These are phyloP conservation scores for Coenonympha arcania DNA, from an alignment of 2,888 invertebrate genomes.

Conservation along the genomic window DNA sequence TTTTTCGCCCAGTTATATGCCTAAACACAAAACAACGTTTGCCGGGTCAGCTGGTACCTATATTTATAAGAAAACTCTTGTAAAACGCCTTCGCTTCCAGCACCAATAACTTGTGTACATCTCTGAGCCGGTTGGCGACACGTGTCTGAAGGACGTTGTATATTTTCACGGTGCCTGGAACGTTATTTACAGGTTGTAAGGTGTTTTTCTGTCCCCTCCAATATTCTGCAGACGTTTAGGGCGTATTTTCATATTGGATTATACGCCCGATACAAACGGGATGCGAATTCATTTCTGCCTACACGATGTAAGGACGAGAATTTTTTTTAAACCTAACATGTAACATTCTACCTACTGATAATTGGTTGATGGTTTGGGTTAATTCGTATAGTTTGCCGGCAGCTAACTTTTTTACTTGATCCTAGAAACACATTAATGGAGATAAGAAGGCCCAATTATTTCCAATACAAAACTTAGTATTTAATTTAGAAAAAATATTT, in stretches of 20 bases:
- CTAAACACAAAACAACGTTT: too few species aligned
- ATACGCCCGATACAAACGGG: slow-evolving; percentile 26
- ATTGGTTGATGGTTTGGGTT: too few species aligned
- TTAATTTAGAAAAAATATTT: too few species aligned
- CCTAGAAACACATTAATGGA: too few species aligned
- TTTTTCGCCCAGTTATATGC: too few species aligned
- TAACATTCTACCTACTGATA: background rate
- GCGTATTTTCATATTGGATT: slow-evolving; percentile 35
- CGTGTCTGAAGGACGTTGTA: slow-evolving; percentile 42
- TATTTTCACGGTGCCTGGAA: slow-evolving; percentile 52
- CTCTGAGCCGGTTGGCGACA: slow-evolving; percentile 29
- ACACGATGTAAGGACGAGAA: background rate
- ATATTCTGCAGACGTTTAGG: slow-evolving; percentile 31
- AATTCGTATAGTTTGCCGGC: too few species aligned
- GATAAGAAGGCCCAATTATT: too few species aligned
- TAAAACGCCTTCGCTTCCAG: slow-evolving; percentile 13
- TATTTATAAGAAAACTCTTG: too few species aligned
- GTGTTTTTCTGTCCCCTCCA: slow-evolving; percentile 46
- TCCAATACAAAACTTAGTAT: too few species aligned
- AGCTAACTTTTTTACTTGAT: too few species aligned
- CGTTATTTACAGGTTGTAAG: slow-evolving; percentile 53
- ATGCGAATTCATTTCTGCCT: slow-evolving; percentile 24
- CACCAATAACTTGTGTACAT: background rate
- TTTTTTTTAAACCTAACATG: background rate
- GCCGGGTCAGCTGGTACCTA: too few species aligned